Evolutionary conservation across 1,140 invertebrate genomes (phyloP).

Genomic region (Asbolus verrucosus): DNA sequence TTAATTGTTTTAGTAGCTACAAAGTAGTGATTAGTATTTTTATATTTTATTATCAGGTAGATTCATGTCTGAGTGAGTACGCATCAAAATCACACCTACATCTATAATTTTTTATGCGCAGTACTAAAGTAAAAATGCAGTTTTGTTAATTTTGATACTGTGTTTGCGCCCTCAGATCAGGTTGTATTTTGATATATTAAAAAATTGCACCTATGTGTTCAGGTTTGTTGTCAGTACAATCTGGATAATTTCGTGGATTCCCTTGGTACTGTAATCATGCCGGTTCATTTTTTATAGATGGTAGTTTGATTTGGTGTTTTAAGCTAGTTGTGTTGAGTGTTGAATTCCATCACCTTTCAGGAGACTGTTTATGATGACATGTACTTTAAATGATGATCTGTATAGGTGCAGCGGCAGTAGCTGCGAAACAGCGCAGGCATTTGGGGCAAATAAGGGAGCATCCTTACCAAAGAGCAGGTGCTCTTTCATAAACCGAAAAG

Average conservation of each 20-base stretch:
- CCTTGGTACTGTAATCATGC: too few relatives aligned
- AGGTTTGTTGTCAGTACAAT: too few relatives aligned
- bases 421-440: slow-evolving; percentile 80
- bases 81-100: slow-evolving; percentile 16
- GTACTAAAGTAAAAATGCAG: too few relatives aligned
- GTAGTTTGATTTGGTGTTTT: slow-evolving; percentile 27
- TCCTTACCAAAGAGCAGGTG: slow-evolving; percentile 92
- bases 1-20: slow-evolving; percentile 59
- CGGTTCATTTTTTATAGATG: slow-evolving; percentile 22
- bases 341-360: slow-evolving; percentile 39
- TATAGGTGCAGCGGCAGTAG: slow-evolving; percentile 79
- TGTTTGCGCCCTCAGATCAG: too few relatives aligned
- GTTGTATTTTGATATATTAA: too few relatives aligned
- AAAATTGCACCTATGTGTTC: too few relatives aligned
- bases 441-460: slow-evolving; percentile 89
- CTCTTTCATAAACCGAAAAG: slow-evolving; percentile 75
- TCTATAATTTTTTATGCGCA: slow-evolving; percentile 10
- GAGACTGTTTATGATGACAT: slow-evolving; percentile 37
- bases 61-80: slow-evolving; percentile 10
- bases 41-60: slow-evolving; percentile 22
- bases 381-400: slow-evolving; percentile 56
- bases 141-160: too few relatives aligned
- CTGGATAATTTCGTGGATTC: too few relatives aligned
- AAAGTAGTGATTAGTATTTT: slow-evolving; percentile 54
- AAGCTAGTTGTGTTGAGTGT: not conserved